A percentile compares a stretch with the other conserved stretches of the same genome.
These are phyloP conservation scores for Rhopalosiphum nymphaeae DNA, from an alignment of 2,888 invertebrate genomes.

Conservation along the genomic window DNA sequence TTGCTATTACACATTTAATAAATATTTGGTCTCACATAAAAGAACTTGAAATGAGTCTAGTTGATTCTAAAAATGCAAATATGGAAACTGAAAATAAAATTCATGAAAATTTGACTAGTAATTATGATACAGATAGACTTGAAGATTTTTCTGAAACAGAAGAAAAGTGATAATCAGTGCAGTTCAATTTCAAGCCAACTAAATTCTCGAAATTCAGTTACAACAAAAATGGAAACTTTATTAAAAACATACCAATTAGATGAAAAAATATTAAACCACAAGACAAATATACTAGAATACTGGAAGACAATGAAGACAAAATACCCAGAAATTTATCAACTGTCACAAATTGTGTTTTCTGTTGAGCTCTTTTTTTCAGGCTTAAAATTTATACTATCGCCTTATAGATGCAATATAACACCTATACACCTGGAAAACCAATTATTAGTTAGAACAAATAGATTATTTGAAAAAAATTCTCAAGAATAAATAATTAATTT, in stretches of 20 bases:
- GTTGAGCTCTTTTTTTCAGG: no score
- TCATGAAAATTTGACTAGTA: neutral
- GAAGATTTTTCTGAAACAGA: neutral
- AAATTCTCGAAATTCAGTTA: neutral
- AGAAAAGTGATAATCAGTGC: neutral
- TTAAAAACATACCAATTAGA: neutral
- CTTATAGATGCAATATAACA: no score
- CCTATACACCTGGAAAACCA: no score
- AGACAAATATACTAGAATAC: neutral
- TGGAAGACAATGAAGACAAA: neutral
- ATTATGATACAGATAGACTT: neutral
- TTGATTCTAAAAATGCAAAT: neutral
- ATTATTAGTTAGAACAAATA: no score
- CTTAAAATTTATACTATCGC: no score
- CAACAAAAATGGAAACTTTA: neutral
- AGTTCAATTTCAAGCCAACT: neutral
- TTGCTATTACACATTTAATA: conserved; percentile 4
- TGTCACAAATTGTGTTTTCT: neutral
- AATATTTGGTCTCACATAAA: neutral
- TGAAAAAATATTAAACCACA: neutral
- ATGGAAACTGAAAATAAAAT: neutral
- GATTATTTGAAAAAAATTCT: no score
- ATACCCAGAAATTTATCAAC: neutral
- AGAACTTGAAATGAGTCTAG: neutral
- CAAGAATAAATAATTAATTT: no score